Conservation (phyloP, 2,797 vertebrate species). For the Australoheros facetus region DNA sequence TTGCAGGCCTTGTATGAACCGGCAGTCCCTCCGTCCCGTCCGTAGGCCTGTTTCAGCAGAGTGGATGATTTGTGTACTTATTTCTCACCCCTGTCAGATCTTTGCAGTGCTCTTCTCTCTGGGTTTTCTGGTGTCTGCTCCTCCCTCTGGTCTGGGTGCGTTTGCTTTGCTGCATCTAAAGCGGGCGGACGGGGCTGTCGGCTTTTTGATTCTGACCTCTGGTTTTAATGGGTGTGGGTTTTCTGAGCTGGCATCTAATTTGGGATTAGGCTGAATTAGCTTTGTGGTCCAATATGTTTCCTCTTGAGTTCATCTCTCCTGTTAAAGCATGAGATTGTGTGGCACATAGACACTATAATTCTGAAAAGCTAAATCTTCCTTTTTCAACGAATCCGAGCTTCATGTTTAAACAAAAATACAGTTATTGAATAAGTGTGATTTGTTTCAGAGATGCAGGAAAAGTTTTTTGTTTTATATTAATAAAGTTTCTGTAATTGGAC, state of each 20-base stretch:
- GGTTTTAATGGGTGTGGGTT: constrained; percentile 4
- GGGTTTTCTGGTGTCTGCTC: constrained; percentile 4
- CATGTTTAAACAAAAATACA: neutral
- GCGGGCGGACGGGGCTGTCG: neutral
- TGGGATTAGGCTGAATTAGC: neutral
- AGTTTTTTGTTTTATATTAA: neutral
- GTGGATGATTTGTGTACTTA: constrained; percentile 5
- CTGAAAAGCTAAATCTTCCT: neutral
- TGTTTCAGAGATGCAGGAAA: neutral
- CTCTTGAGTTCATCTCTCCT: constrained; percentile 6
- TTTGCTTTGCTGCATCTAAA: constrained; percentile 29
- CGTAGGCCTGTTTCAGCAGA: constrained; percentile 4
- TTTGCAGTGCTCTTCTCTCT: neutral
- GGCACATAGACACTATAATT: neutral
- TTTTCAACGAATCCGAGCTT: neutral
- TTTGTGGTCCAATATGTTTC: neutral
- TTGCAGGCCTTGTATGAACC: constrained; percentile 71
- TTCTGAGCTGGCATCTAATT: neutral
- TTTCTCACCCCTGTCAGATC: neutral
- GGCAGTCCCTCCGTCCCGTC: constrained; percentile 24
- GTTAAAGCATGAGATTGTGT: neutral
- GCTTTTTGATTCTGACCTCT: constrained; percentile 16
- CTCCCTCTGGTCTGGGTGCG: constrained; percentile 33
- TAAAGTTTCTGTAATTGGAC: neutral
- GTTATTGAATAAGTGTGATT: neutral